phyloP scores from a whole-genome alignment of 2,113 vertebrate genomes.

The Choloepus hoffmanni region DNA sequence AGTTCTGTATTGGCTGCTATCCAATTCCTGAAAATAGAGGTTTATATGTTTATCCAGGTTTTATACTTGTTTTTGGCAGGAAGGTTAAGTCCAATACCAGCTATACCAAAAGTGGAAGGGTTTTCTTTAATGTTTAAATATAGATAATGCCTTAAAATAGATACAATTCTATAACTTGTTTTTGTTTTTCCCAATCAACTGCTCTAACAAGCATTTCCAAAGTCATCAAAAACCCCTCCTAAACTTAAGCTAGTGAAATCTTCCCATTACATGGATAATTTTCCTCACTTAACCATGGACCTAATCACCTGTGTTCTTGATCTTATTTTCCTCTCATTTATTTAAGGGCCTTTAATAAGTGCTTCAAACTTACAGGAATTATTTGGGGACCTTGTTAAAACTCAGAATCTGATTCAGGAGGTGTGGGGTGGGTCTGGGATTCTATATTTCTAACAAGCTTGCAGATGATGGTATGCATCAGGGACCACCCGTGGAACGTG shows the following conservation, averaged over 20 bases:
- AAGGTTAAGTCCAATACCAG: neutral
- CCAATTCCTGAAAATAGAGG: neutral
- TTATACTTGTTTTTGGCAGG: neutral
- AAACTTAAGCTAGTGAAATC: neutral
- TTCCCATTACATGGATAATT: neutral
- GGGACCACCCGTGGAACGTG: neutral
- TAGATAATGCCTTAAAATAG: neutral
- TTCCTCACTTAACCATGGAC: neutral
- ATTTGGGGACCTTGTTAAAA: neutral
- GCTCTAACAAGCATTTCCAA: neutral
- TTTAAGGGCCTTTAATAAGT: neutral
- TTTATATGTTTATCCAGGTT: neutral
- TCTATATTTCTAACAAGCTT: neutral
- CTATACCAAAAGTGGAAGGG: neutral
- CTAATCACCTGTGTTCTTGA: neutral
- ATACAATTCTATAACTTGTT: neutral
- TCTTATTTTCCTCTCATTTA: neutral
- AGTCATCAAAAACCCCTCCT: neutral
- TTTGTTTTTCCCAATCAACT: neutral
- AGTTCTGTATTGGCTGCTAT: neutral
- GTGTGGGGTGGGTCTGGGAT: neutral
- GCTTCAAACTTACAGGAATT: neutral
- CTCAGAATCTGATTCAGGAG: neutral
- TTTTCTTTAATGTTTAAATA: neutral
- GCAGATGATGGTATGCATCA: neutral